Evolutionary conservation across 2,797 vertebrate species (phyloP), one percentile per base, ranked within the genome.

Genomic region (Chiroxiphia lanceolata): DNA sequence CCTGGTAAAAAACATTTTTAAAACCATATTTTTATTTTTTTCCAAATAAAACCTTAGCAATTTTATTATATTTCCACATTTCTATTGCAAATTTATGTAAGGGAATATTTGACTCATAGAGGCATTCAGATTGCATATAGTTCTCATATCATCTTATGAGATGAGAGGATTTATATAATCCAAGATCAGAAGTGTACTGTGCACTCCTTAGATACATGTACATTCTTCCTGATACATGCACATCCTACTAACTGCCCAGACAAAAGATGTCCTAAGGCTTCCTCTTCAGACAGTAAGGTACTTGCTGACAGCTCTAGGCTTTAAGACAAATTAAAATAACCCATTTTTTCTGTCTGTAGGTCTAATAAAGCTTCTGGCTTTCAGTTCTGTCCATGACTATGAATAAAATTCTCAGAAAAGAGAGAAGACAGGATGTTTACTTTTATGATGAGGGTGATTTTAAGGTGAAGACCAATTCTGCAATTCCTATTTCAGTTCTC

Each of bases 241-340:
- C 65, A 61, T 93, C 15, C 71, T 83, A 60, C 69, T 40, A 56
- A 64, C 75, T 68, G 57, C 65, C 65, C 89, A 96, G 94, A 89
- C 69, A 78, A 82, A 94, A 94, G 36, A 59, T 93, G 78, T 91
- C 91, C 93, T 92, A 77, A 96, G 70, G 72, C 87, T 81, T 63
- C 89, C 71, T 88, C 77, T 92, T 88, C 91, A 95, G 91, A 96
- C 94, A 93, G 75, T 54, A 42, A 88, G 53, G 88, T 45, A 91
- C 80, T 69, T 64, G 63, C 47, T 96, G 94, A 94, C 96, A 89
- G 80, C 50, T 75, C 81, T 60, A 23, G 27, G 75, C 51, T 61
- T 68, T 84, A 94, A 81, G 88, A 81, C 44, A 93, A 65, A 84
- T 90, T 91, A 82, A 80, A 93, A 84, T 70, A 80, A 96, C 69